Conservation (phyloP, 1,140 invertebrate species). For the Harlomillsia oculata region DNA sequence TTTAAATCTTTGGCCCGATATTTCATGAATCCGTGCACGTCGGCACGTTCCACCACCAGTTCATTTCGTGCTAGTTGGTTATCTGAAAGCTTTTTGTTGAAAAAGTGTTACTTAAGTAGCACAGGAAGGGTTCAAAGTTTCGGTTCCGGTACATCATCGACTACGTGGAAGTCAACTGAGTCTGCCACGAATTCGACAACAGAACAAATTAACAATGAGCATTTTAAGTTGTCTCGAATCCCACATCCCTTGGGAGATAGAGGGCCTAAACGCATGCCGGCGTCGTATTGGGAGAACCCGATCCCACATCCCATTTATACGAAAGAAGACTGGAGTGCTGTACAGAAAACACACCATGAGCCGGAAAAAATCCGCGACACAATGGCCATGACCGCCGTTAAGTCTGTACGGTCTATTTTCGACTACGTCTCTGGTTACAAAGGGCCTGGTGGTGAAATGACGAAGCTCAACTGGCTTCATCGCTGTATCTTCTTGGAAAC, state of each 20-base stretch:
- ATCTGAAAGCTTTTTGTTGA: too few species aligned
- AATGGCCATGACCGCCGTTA: slow-evolving; percentile 19
- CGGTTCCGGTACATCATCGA: too few species aligned
- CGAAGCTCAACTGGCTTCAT: slow-evolving; percentile 15
- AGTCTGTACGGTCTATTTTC: slow-evolving; percentile 13
- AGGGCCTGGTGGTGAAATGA: slow-evolving; percentile 24
- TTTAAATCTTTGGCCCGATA: too few species aligned
- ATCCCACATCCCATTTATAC: slow-evolving; percentile 17
- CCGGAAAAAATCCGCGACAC: slow-evolving; percentile 6
- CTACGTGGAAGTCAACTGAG: too few species aligned
- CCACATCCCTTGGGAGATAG: slow-evolving; percentile 10
- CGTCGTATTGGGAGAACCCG: slow-evolving; percentile 15
- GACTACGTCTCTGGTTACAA: slow-evolving; percentile 21
- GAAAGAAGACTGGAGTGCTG: background rate
- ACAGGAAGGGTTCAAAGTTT: too few species aligned
- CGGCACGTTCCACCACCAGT: too few species aligned
- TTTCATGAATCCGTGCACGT: too few species aligned
- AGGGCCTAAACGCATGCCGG: background rate
- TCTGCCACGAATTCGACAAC: too few species aligned
- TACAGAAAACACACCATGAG: slow-evolving; percentile 13
- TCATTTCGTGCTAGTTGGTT: too few species aligned
- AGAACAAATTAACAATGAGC: too few species aligned
- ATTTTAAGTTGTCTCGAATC: slow-evolving; percentile 4
- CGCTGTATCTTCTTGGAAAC: slow-evolving; percentile 20
- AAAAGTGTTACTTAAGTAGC: too few species aligned